Percentiles rank a stretch among this genome's conserved stretches.
Conservation (phyloP, 1,140 invertebrate genomes). For the Sminthurides bifidus region DNA sequence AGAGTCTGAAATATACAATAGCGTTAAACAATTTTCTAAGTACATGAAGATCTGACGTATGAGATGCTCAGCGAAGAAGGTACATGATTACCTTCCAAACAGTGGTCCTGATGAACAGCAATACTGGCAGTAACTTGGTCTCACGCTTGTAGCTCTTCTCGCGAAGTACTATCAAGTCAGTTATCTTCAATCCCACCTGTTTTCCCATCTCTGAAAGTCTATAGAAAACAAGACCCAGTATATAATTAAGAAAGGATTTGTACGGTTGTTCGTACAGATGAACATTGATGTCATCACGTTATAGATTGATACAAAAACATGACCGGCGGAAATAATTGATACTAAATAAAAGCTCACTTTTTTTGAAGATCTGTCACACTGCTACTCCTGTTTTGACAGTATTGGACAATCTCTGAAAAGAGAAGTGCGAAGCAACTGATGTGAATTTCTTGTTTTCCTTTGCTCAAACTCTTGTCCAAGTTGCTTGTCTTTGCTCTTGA, state of each 20-base stretch:
- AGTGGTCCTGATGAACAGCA: slow-evolving; percentile 90
- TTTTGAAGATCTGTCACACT: slow-evolving; percentile 89
- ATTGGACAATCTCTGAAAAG: slow-evolving; percentile 96
- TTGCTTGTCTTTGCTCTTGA: slow-evolving; percentile 57
- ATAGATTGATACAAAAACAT: background rate
- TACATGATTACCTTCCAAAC: slow-evolving; percentile 74
- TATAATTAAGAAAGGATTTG: background rate
- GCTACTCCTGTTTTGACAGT: slow-evolving; percentile 89
- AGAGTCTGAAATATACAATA: slow-evolving; percentile 61
- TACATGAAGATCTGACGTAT: background rate
- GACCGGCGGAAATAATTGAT: background rate
- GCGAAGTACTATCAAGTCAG: slow-evolving; percentile 85
- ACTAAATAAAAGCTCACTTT: slow-evolving; percentile 48
- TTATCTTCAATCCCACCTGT: slow-evolving; percentile 83
- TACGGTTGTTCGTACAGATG: background rate
- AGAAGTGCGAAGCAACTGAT: slow-evolving; percentile 86
- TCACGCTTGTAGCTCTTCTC: slow-evolving; percentile 90
- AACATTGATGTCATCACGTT: background rate
- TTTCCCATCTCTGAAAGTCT: slow-evolving; percentile 86
- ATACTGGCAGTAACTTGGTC: slow-evolving; percentile 86
- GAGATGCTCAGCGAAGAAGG: too few species aligned
- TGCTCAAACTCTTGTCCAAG: slow-evolving; percentile 79
- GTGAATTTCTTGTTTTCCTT: slow-evolving; percentile 82
- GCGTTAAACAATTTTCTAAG: background rate
- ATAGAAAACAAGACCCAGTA: slow-evolving; percentile 31